phyloP scores from a whole-genome alignment of 2,113 vertebrate genomes.

The Gasterosteus nipponicus region DNA sequence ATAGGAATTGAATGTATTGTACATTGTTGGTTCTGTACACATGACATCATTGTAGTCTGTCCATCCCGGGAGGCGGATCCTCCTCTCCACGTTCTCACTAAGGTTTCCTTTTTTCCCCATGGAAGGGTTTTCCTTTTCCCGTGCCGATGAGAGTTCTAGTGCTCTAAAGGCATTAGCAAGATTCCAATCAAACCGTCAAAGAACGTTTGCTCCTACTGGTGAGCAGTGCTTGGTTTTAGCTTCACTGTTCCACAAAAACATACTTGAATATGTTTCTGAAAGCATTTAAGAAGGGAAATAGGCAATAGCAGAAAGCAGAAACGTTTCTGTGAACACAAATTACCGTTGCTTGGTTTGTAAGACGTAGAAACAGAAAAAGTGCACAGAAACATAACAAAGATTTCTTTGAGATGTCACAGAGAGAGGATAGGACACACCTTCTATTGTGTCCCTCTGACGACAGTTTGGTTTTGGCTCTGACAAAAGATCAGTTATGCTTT shows the following conservation, averaged over 20 bases:
- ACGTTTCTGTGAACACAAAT: neutral
- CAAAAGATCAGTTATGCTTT: conserved; percentile 27
- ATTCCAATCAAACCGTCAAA: neutral
- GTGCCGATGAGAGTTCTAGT: neutral
- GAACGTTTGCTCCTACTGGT: neutral
- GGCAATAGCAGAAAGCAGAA: neutral
- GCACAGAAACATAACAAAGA: neutral
- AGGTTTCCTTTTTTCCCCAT: too few species aligned
- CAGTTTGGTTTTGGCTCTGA: conserved; percentile 24
- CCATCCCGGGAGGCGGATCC: too few species aligned
- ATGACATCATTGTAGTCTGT: too few species aligned
- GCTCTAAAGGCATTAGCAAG: neutral
- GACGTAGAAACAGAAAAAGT: neutral
- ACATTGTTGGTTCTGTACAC: too few species aligned
- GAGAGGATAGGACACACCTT: neutral
- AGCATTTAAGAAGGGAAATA: neutral
- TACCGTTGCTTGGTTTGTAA: neutral
- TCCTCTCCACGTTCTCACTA: too few species aligned
- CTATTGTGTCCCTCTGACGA: neutral
- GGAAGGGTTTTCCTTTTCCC: too few species aligned
- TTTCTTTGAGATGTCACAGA: neutral
- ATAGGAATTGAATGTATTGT: too few species aligned
- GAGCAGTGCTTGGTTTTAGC: neutral
- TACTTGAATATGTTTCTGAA: neutral
- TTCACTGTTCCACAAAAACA: neutral